phyloP scores from a whole-genome alignment of 2,797 vertebrate species.

The Poeciliopsis infans region DNA sequence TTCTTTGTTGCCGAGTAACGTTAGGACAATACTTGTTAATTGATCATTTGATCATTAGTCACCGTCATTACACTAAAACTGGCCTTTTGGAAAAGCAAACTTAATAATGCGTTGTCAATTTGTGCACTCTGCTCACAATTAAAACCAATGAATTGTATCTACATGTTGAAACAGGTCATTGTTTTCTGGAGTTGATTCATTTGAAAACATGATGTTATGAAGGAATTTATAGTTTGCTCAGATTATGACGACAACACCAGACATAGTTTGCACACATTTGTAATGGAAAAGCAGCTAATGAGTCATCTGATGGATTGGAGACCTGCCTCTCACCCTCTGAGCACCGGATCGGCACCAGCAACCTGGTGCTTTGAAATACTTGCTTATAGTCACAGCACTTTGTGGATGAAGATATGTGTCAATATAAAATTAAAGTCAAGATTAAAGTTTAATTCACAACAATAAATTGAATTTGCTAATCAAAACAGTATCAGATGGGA shows the following conservation, averaged over 20 bases:
- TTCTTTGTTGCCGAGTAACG: slow-evolving; percentile 25
- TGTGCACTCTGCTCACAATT: neutral
- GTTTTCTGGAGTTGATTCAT: neutral
- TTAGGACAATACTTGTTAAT: slow-evolving; percentile 1
- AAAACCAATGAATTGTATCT: neutral
- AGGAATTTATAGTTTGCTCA: neutral
- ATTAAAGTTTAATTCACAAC: neutral
- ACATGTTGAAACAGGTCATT: neutral
- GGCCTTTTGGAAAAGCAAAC: neutral
- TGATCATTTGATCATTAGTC: slow-evolving; percentile 3
- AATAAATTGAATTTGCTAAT: too few species aligned
- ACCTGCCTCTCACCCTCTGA: too few species aligned
- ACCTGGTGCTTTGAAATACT: neutral
- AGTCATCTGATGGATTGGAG: too few species aligned
- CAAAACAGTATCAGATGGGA: too few species aligned
- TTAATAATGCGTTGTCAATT: neutral
- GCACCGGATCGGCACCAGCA: too few species aligned
- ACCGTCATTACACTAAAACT: neutral
- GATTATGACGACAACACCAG: neutral
- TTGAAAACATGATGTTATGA: neutral
- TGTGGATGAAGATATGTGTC: neutral
- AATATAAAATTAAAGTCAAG: neutral
- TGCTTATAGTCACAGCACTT: neutral
- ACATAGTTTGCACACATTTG: neutral
- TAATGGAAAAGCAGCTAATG: too few species aligned